Conservation (phyloP, 2,888 invertebrate genomes). For the Tryphoninae sp. region DNA sequence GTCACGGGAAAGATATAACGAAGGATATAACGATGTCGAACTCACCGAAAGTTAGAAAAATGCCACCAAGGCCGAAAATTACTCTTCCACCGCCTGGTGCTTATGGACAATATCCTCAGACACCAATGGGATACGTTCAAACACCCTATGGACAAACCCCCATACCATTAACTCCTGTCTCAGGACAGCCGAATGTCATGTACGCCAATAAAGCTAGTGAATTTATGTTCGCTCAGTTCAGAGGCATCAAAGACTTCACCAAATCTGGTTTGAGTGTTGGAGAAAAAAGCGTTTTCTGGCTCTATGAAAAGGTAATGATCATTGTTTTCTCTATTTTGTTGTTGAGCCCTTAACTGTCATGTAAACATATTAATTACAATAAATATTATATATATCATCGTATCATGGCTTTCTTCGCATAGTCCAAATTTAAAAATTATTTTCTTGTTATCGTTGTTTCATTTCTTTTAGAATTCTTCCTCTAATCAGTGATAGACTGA, state of each 20-base stretch:
- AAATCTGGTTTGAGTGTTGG: slow-evolving; percentile 92
- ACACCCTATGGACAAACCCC: slow-evolving; percentile 77
- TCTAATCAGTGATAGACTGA: too few relatives aligned
- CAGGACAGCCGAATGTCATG: slow-evolving; percentile 80
- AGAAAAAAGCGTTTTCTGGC: slow-evolving; percentile 91
- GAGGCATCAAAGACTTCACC: slow-evolving; percentile 90
- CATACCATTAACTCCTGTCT: slow-evolving; percentile 79
- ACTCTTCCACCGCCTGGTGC: slow-evolving; percentile 77
- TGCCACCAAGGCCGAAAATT: slow-evolving; percentile 76
- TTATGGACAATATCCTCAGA: slow-evolving; percentile 74
- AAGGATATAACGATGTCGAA: slow-evolving; percentile 69
- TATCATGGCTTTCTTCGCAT: too few relatives aligned
- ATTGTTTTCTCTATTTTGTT: not conserved
- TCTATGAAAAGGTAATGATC: slow-evolving; percentile 87
- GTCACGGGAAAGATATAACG: not conserved
- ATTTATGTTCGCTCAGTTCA: slow-evolving; percentile 91
- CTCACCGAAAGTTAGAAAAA: slow-evolving; percentile 69
- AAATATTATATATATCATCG: too few relatives aligned
- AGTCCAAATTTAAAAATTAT: too few relatives aligned
- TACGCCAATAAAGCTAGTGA: slow-evolving; percentile 88
- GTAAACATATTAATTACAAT: too few relatives aligned
- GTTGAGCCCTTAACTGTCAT: too few relatives aligned
- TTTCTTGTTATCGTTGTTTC: too few relatives aligned
- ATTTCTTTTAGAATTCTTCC: too few relatives aligned
- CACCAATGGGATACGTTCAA: slow-evolving; percentile 73